phyloP scores from a whole-genome alignment of 2,888 invertebrate genomes.

The Epistrophella euchroma region DNA sequence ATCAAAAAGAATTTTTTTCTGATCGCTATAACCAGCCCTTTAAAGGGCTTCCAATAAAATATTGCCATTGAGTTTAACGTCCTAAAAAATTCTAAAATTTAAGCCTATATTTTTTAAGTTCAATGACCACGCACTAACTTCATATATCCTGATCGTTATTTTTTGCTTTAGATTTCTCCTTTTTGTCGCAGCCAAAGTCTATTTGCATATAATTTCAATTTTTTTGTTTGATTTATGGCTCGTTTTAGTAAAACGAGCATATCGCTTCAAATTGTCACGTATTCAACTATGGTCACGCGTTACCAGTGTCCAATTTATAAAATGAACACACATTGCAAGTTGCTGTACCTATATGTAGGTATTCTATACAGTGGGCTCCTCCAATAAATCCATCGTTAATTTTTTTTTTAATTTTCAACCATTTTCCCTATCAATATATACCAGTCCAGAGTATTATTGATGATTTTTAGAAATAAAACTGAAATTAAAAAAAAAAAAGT shows the following conservation, averaged over 20 bases:
- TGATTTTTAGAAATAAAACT: constrained; percentile 2
- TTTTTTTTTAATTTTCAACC: constrained; percentile 12
- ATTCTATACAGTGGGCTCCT: constrained; percentile 53
- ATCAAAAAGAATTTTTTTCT: no score
- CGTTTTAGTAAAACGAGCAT: constrained; percentile 54
- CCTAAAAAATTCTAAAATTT: neutral
- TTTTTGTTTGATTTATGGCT: constrained; percentile 57
- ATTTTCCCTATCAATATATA: constrained; percentile 8
- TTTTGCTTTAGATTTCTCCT: constrained; percentile 35
- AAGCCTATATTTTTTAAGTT: constrained; percentile 20
- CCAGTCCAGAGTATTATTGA: constrained; percentile 17
- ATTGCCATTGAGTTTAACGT: neutral
- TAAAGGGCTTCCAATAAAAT: neutral
- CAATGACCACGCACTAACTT: constrained; percentile 25
- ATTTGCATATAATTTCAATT: constrained; percentile 49
- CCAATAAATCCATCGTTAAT: constrained; percentile 50
- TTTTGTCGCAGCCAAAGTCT: constrained; percentile 12
- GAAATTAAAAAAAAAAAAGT: constrained; percentile 2
- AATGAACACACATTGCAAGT: constrained; percentile 53
- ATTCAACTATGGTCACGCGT: constrained; percentile 69
- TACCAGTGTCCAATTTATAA: constrained; percentile 62
- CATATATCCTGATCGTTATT: constrained; percentile 26
- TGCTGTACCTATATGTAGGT: neutral
- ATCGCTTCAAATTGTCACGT: constrained; percentile 70
- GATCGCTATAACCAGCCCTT: no score